Base-by-base conservation (phyloP, 2,797 vertebrate species). In the Saxicola maurus region DNA sequence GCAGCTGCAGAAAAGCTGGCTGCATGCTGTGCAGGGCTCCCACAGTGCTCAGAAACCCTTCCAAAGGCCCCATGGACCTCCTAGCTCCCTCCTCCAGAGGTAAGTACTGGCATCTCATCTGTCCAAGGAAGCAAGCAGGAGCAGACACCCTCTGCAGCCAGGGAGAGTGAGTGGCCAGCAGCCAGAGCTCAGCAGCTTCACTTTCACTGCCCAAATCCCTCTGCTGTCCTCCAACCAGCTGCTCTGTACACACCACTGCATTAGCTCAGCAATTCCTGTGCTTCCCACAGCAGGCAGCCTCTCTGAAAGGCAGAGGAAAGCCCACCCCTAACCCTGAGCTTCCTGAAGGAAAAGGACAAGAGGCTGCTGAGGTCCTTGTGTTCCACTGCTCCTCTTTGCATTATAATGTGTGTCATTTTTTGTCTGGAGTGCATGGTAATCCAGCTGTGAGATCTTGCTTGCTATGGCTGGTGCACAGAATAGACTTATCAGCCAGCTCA, bases 341-440 rank as follows among this genome's bases (percentile, higher is more conserved):
- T 60, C 27, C 37, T 21, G 23, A 72, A 31, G 46, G 13, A 73
- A 69, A 51, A n/a, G 8, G 42, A 35, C 24, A n/a, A 48, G 76
- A 65, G 14, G 45, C 35, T 20, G 9, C 60, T 17, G 23, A 57
- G 59, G 21, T 49, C 21, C 0, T 0, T 0, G 0, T 43, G 35
- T 61, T 53, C 53, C 40, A 10, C 21, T 59, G 46, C 2, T 14
- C 8, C 19, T n/a, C 10, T 75, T 43, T 76, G 40, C 37, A 12
- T 61, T 57, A 24, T 6, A n/a, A 31, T 0, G 1, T 24, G 18
- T 45, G 24, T 25, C 8, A 31, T 28, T 81, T 88, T 84, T 73
- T 3, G 1, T 35, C 75, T 40, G 19, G 69, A 52, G 30, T 49
- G 38, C 57, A 13, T 19, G 1, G 7, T 65, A 72, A 68, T 46